Conservation (phyloP, 1,140 invertebrate genomes). For the Penaeus chinensis region DNA sequence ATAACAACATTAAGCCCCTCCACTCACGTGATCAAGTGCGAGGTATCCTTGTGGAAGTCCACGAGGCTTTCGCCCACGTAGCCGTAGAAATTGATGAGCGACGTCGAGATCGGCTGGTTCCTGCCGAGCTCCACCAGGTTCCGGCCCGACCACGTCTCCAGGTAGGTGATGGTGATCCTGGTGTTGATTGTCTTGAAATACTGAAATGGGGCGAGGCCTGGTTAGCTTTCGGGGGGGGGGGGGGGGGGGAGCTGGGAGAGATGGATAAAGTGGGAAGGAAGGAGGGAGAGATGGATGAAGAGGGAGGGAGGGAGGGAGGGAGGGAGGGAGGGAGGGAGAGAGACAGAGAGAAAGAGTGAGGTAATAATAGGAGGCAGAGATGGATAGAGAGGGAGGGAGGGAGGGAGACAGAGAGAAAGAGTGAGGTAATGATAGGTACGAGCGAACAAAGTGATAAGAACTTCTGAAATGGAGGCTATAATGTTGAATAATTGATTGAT, state of each 20-base stretch:
- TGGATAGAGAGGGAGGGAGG: background rate
- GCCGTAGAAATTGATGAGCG: conserved; percentile 89
- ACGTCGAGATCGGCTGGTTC: conserved; percentile 85
- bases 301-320: background rate
- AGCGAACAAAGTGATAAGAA: no score
- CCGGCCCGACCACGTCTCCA: conserved; percentile 93
- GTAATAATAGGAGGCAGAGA: background rate
- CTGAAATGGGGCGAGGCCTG: conserved; percentile 70
- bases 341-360: background rate
- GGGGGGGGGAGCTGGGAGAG: background rate
- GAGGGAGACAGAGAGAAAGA: background rate
- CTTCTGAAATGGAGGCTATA: no score
- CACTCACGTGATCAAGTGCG: conserved; percentile 90
- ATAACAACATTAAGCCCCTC: no score
- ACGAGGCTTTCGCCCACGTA: conserved; percentile 86
- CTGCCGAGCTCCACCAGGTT: conserved; percentile 86
- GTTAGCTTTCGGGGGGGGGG: no score
- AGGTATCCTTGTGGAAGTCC: conserved; percentile 87
- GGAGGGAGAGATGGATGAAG: background rate
- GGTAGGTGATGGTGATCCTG: conserved; percentile 91
- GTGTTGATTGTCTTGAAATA: conserved; percentile 94
- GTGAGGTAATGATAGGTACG: background rate
- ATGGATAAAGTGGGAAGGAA: background rate
- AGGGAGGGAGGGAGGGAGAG: background rate
- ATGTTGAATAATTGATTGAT: no score